Conservation (phyloP, 2,113 vertebrate species). For the Caloenas nicobarica region DNA sequence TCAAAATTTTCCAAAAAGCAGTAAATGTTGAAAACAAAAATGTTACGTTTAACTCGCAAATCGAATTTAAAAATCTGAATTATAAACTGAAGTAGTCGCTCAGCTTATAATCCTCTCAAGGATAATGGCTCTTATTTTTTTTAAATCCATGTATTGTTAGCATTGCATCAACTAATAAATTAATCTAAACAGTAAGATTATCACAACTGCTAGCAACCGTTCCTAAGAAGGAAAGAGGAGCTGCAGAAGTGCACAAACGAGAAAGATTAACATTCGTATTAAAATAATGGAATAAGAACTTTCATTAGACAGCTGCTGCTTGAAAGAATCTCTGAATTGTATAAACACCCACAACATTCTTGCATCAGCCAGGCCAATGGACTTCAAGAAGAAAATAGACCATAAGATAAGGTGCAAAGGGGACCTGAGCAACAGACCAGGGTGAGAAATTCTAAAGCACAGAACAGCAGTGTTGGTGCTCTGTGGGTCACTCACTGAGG, state of each 20-base stretch:
- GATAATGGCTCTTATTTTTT: neutral
- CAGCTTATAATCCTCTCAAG: neutral
- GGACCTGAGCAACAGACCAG: neutral
- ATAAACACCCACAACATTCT: neutral
- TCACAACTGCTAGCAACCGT: neutral
- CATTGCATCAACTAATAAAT: neutral
- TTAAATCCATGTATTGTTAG: neutral
- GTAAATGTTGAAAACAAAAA: neutral
- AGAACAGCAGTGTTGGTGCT: fast-evolving
- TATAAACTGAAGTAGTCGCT: neutral
- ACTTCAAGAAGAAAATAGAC: neutral
- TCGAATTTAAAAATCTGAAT: neutral
- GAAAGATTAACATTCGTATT: neutral
- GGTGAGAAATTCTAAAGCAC: neutral
- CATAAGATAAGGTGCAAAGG: neutral
- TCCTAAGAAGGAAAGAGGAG: neutral
- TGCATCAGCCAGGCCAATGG: neutral
- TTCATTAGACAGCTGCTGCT: neutral
- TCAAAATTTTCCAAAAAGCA: neutral
- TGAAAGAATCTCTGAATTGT: neutral
- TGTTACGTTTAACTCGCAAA: neutral
- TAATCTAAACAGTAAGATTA: neutral
- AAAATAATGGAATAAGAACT: fast-evolving
- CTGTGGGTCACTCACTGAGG: fast-evolving
- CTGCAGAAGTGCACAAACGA: neutral